These are phyloP conservation scores for Lithosia quadra DNA, from an alignment of 2,888 invertebrate genomes.

Conservation along the genomic window DNA sequence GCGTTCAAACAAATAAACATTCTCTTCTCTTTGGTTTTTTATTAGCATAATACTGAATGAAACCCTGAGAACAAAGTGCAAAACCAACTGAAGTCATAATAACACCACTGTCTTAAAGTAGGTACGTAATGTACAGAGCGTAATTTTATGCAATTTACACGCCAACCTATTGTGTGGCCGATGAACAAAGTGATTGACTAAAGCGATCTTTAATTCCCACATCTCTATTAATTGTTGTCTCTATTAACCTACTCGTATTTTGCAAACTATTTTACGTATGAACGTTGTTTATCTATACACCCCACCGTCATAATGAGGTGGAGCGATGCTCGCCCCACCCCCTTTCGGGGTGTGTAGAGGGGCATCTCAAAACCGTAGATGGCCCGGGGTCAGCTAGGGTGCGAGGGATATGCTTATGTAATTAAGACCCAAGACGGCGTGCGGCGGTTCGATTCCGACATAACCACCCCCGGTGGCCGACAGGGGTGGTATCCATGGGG, in stretches of 20 bases:
- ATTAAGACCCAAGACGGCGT: too few species aligned
- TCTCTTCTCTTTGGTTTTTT: background rate
- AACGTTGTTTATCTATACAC: too few species aligned
- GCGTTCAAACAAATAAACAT: background rate
- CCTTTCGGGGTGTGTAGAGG: too few species aligned
- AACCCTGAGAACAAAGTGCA: constrained; percentile 32
- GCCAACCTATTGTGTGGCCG: constrained; percentile 40
- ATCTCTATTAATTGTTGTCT: constrained; percentile 9
- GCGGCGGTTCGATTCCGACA: too few species aligned
- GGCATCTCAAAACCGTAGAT: too few species aligned
- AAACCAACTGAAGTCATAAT: constrained; percentile 35
- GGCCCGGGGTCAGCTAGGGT: too few species aligned
- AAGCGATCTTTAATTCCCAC: constrained; percentile 37
- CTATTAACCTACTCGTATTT: constrained; percentile 18
- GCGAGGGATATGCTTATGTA: too few species aligned
- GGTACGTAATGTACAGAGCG: constrained; percentile 17
- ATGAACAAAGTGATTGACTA: constrained; percentile 35
- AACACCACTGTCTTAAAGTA: constrained; percentile 27
- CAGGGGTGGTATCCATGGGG: too few species aligned
- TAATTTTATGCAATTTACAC: constrained; percentile 51
- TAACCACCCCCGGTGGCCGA: too few species aligned
- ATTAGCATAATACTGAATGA: constrained; percentile 14
- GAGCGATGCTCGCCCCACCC: too few species aligned
- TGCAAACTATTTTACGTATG: constrained; percentile 5
- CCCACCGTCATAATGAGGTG: too few species aligned